These are phyloP conservation scores for Nylanderia fulva DNA, from an alignment of 1,140 invertebrate species.

Conservation along the genomic window DNA sequence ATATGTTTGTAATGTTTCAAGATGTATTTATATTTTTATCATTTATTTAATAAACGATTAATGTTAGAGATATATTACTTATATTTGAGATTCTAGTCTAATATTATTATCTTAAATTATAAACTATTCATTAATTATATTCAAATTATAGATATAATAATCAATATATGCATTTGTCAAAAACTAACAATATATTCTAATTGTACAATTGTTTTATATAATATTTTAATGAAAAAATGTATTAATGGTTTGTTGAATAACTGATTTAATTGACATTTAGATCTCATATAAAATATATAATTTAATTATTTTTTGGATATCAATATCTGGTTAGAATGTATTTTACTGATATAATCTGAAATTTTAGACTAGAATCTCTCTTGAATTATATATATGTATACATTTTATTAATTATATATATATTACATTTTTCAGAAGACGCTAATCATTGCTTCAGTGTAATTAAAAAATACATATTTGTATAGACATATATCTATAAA, in stretches of 20 bases:
- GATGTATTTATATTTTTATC: conserved; percentile 20
- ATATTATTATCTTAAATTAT: conserved; percentile 29
- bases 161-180: not conserved
- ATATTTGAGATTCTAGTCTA: conserved; percentile 63
- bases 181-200: conserved; percentile 14
- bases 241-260: not conserved
- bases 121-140: not conserved
- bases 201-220: not conserved
- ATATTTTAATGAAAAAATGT: not conserved
- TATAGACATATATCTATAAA: no score
- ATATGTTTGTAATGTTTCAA: conserved; percentile 11
- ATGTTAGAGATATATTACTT: conserved; percentile 16
- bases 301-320: not conserved
- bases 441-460: not conserved
- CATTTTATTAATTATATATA: not conserved
- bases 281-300: not conserved
- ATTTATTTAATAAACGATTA: conserved; percentile 22
- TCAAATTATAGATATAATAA: not conserved
- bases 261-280: conserved; percentile 14
- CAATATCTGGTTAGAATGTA: not conserved
- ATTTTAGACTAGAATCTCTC: not conserved
- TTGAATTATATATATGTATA: conserved; percentile 19
- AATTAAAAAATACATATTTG: conserved; percentile 10
- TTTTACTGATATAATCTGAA: not conserved
- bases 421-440: not conserved